phyloP scores from a whole-genome alignment of 2,797 vertebrate genomes.

The Hybognathus amarus region DNA sequence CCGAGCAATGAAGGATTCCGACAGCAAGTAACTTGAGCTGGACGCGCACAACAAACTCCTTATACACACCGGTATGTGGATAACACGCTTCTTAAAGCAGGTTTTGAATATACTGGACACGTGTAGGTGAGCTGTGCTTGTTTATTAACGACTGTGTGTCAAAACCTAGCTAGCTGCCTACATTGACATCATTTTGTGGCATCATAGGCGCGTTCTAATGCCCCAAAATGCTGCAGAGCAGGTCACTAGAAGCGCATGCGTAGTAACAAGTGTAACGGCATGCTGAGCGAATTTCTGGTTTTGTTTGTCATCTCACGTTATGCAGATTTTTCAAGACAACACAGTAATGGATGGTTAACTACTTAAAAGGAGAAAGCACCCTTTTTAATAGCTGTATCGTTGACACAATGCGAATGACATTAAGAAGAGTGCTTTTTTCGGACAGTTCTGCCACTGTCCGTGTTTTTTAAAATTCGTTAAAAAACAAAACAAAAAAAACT shows the following conservation, averaged over 20 bases:
- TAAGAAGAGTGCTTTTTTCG: neutral
- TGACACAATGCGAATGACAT: neutral
- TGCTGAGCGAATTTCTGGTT: slow-evolving; percentile 19
- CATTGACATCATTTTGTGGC: neutral
- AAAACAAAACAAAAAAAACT: neutral
- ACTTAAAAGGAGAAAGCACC: neutral
- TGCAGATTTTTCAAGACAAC: neutral
- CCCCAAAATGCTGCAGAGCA: slow-evolving; percentile 52
- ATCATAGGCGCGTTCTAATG: slow-evolving; percentile 33
- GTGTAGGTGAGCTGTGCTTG: slow-evolving; percentile 18
- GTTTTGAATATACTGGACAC: slow-evolving; percentile 13
- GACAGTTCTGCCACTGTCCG: neutral
- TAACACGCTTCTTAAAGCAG: neutral
- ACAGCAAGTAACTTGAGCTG: slow-evolving; percentile 38
- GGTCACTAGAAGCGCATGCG: slow-evolving; percentile 48
- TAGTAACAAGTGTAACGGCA: slow-evolving; percentile 52
- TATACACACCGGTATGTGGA: neutral
- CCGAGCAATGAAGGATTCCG: slow-evolving; percentile 17
- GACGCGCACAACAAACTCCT: slow-evolving; percentile 16
- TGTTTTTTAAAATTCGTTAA: neutral
- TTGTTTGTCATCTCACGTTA: slow-evolving; percentile 35
- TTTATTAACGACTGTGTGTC: neutral
- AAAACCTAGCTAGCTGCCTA: neutral
- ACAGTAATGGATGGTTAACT: neutral
- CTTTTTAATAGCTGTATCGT: neutral